These are phyloP conservation scores for Babylonia areolata DNA, from an alignment of 1,140 invertebrate species.

Conservation along the genomic window DNA sequence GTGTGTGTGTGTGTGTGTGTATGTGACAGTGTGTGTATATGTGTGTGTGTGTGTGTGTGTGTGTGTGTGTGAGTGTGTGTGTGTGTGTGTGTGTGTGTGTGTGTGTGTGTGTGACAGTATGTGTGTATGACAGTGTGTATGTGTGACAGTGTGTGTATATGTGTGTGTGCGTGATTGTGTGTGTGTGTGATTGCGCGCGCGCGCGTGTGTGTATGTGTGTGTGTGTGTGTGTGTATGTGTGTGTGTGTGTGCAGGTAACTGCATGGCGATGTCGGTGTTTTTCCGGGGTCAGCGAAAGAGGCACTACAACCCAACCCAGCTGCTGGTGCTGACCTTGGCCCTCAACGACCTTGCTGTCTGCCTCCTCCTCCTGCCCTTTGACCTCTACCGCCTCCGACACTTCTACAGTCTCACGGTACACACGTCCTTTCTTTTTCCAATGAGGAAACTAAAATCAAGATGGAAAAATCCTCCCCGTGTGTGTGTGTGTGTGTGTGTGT, in stretches of 20 bases:
- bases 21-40: not conserved
- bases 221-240: too few relatives aligned
- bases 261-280: not conserved
- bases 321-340: not conserved
- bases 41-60: not conserved
- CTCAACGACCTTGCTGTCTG: not conserved
- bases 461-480: too few relatives aligned
- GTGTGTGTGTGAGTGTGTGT: not conserved
- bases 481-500: constrained; percentile 9
- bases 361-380: not conserved
- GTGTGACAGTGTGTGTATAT: too few relatives aligned
- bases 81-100: too few relatives aligned
- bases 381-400: not conserved
- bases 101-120: too few relatives aligned
- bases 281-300: not conserved
- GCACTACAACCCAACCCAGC: not conserved
- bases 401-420: not conserved
- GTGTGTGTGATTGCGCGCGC: too few relatives aligned
- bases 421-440: not conserved
- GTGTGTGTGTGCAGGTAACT: too few relatives aligned
- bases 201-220: too few relatives aligned
- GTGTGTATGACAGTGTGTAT: too few relatives aligned
- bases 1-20: not conserved
- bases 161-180: too few relatives aligned
- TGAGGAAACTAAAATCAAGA: too few relatives aligned